phyloP scores from a whole-genome alignment of 2,888 invertebrate species.

The Epistrophella euchroma region DNA sequence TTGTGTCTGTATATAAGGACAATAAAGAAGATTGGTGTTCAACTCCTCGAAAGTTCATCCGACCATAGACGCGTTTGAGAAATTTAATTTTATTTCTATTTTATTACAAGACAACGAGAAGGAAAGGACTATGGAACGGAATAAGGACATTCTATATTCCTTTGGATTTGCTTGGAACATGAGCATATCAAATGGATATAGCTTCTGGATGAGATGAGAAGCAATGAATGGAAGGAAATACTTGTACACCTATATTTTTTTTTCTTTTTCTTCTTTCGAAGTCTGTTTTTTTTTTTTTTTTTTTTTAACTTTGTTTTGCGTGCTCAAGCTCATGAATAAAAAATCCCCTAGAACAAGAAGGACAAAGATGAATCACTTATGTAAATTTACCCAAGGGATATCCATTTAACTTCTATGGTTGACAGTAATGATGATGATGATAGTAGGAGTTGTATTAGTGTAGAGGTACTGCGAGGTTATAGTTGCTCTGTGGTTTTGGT shows the following conservation, averaged over 20 bases:
- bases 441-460: not conserved
- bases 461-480: not conserved
- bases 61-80: constrained; percentile 41
- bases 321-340: constrained; percentile 48
- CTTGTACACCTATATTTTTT: not conserved
- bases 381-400: constrained; percentile 60
- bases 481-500: not conserved
- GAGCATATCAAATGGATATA: constrained; percentile 37
- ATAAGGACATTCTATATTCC: constrained; percentile 16
- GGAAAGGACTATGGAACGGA: not conserved
- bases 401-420: constrained; percentile 53
- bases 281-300: not conserved
- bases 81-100: constrained; percentile 46
- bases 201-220: constrained; percentile 22
- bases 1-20: constrained; percentile 27
- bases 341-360: constrained; percentile 36
- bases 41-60: constrained; percentile 39
- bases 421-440: constrained; percentile 45
- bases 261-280: not conserved
- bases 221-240: constrained; percentile 35
- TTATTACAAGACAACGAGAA: constrained; percentile 35
- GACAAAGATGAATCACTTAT: constrained; percentile 70
- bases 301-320: constrained; percentile 30
- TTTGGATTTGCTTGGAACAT: constrained; percentile 20
- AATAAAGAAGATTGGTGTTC: constrained; percentile 38